These are phyloP conservation scores for Peromyscus melanophrys DNA, from an alignment of 2,797 vertebrate genomes.

Conservation along the genomic window DNA sequence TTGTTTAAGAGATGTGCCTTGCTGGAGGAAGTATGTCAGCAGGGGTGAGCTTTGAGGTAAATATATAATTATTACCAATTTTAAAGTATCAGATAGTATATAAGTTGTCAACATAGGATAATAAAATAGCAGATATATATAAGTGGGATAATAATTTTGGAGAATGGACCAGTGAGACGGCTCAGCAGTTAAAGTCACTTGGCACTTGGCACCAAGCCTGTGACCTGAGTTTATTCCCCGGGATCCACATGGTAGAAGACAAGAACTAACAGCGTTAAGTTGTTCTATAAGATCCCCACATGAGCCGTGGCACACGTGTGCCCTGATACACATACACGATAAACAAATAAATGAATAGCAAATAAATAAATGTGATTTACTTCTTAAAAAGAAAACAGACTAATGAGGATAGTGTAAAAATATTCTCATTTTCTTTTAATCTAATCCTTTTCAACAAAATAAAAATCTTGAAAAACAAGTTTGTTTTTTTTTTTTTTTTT, in stretches of 20 bases:
- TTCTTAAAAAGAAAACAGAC: neutral
- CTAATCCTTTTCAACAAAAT: neutral
- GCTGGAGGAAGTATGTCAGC: no score
- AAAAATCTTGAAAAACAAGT: neutral
- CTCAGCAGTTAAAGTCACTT: neutral
- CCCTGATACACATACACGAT: neutral
- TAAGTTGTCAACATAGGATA: neutral
- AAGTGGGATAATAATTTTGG: neutral
- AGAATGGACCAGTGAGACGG: neutral
- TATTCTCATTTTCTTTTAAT: neutral
- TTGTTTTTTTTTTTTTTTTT: neutral
- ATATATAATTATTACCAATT: neutral
- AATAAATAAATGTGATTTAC: neutral
- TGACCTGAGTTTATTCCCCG: neutral
- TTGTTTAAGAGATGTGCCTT: no score
- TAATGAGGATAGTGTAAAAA: neutral
- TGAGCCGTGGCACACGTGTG: neutral
- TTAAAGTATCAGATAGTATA: neutral
- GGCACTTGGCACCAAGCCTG: neutral
- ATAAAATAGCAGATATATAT: slow-evolving; percentile 6
- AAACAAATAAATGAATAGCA: neutral
- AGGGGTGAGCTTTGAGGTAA: no score
- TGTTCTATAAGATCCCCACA: neutral
- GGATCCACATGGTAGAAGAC: neutral
- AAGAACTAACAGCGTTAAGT: neutral